Percentiles rank a stretch among this genome's conserved stretches.
phyloP scores from a whole-genome alignment of 2,113 vertebrate genomes.

The Salvelinus alpinus region DNA sequence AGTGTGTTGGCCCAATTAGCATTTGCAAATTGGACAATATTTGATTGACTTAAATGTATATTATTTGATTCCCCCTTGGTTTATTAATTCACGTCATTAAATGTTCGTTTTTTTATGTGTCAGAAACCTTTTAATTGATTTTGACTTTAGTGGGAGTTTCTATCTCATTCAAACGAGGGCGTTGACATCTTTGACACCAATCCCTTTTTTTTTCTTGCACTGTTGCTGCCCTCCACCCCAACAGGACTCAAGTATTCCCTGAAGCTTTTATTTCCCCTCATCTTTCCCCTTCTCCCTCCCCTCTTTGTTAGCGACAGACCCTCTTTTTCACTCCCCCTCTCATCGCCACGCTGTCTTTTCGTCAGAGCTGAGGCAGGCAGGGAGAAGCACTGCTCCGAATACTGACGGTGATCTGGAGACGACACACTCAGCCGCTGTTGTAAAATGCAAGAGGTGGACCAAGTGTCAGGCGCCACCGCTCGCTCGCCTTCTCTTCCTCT shows the following conservation, averaged over 20 bases:
- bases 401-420: neutral
- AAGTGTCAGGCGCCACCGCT: neutral
- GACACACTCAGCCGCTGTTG: neutral
- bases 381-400: neutral
- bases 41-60: slow-evolving; percentile 60
- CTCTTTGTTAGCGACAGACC: slow-evolving; percentile 36
- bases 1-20: slow-evolving; percentile 10
- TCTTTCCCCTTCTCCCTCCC: slow-evolving; percentile 33
- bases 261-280: slow-evolving; percentile 67
- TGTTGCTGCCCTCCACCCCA: slow-evolving; percentile 44
- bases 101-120: slow-evolving; percentile 28
- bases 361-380: neutral
- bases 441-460: slow-evolving; percentile 3
- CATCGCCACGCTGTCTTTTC: neutral
- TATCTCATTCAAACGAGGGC: slow-evolving; percentile 62
- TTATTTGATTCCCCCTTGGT: slow-evolving; percentile 1
- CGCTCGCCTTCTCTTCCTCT: neutral
- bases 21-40: slow-evolving; percentile 22
- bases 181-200: slow-evolving; percentile 67
- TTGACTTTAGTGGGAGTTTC: slow-evolving; percentile 46
- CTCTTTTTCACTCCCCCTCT: slow-evolving; percentile 33
- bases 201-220: slow-evolving; percentile 51
- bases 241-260: slow-evolving; percentile 65
- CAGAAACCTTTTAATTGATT: slow-evolving; percentile 46
- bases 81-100: too few relatives aligned